Percentiles rank a stretch among this genome's conserved stretches.
Conservation (phyloP, 2,888 invertebrate genomes). For the Hanleya hanleyi region DNA sequence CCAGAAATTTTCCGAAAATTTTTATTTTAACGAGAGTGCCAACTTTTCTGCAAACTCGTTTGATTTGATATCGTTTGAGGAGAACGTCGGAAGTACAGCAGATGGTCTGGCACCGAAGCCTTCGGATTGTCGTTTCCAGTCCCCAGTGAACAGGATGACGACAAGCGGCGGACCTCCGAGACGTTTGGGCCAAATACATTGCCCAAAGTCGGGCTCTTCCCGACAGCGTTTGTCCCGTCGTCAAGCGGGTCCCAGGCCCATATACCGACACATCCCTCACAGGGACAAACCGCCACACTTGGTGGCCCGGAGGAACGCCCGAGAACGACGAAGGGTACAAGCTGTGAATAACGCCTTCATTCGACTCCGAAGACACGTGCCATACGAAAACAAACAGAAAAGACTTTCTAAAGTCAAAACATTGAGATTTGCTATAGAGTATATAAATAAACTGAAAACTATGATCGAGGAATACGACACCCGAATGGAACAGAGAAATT, state of each 20-base stretch:
- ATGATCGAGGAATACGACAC: slow-evolving; percentile 69
- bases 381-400: slow-evolving; percentile 75
- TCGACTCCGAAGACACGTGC: slow-evolving; percentile 78
- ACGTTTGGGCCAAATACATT: no score
- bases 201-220: no score
- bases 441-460: slow-evolving; percentile 77
- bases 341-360: slow-evolving; percentile 80
- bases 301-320: slow-evolving; percentile 78
- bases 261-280: slow-evolving; percentile 71
- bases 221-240: neutral
- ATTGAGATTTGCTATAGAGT: slow-evolving; percentile 78
- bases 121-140: neutral
- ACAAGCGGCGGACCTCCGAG: neutral
- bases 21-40: neutral
- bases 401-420: slow-evolving; percentile 80
- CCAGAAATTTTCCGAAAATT: neutral
- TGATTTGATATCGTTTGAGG: neutral
- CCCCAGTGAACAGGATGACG: neutral
- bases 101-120: neutral
- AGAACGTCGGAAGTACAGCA: no score
- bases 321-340: slow-evolving; percentile 79
- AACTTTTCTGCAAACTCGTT: neutral
- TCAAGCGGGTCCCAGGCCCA: neutral
- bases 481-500: no score
- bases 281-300: slow-evolving; percentile 78